phyloP scores from a whole-genome alignment of 2,113 vertebrate species.

The Galemys pyrenaicus region DNA sequence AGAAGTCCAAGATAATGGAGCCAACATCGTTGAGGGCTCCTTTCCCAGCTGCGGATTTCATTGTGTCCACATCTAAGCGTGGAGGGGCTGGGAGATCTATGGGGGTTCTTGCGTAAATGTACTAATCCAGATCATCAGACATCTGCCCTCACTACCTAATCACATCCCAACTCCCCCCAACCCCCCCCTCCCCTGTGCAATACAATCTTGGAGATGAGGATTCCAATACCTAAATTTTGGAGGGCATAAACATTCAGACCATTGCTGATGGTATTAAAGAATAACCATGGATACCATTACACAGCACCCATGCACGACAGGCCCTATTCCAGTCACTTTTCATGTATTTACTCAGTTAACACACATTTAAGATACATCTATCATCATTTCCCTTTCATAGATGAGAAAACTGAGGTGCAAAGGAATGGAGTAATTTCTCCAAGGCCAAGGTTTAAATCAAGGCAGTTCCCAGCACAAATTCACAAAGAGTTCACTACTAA shows the following conservation, averaged over 20 bases:
- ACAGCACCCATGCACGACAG: not conserved
- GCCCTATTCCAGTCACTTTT: not conserved
- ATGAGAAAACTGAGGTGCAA: not conserved
- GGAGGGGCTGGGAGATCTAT: not conserved
- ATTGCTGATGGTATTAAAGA: not conserved
- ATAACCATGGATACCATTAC: not conserved
- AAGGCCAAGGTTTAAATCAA: slow-evolving; percentile 24
- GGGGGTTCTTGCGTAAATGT: not conserved
- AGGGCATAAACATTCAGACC: not conserved
- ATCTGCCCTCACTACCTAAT: not conserved
- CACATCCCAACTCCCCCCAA: not conserved
- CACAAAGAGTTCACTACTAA: not conserved
- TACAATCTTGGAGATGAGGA: not conserved
- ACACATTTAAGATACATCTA: not conserved
- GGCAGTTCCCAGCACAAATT: not conserved
- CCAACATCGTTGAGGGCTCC: not conserved
- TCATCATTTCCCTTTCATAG: not conserved
- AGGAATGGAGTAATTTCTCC: not conserved
- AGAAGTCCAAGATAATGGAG: not conserved
- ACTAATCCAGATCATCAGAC: not conserved
- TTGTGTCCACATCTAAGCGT: not conserved
- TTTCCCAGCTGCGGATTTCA: not conserved
- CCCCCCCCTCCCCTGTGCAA: not conserved
- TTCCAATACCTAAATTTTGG: not conserved
- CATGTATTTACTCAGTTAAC: not conserved